Evolutionary conservation across 2,113 vertebrate genomes (phyloP).

Genomic region (Mungos mungo): DNA sequence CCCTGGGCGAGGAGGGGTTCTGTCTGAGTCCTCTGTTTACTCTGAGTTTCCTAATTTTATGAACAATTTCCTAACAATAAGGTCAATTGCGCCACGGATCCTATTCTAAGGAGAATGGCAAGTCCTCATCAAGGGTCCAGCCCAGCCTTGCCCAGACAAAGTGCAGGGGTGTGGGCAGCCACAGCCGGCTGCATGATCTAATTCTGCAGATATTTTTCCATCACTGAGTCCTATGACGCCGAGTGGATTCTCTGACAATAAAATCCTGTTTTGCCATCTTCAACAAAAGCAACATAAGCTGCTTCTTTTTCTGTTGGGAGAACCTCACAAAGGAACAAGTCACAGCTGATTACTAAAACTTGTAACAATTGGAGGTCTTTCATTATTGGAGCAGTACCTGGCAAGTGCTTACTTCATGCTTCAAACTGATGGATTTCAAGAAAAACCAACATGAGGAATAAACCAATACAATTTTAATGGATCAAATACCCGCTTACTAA

Average conservation of each 20-base stretch:
- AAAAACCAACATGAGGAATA: slow-evolving; percentile 71
- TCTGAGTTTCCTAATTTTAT: slow-evolving; percentile 83
- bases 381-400: slow-evolving; percentile 54
- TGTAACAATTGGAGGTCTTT: slow-evolving; percentile 18
- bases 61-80: slow-evolving; percentile 86
- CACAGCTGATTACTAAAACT: slow-evolving; percentile 47
- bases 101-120: slow-evolving; percentile 77
- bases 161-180: not conserved
- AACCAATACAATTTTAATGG: slow-evolving; percentile 77
- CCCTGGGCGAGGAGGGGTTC: slow-evolving; percentile 58
- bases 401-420: slow-evolving; percentile 76
- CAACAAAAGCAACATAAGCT: slow-evolving; percentile 10
- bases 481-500: slow-evolving; percentile 72
- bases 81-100: slow-evolving; percentile 81
- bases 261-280: slow-evolving; percentile 37
- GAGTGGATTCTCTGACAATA: slow-evolving; percentile 33
- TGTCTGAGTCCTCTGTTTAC: slow-evolving; percentile 73
- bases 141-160: slow-evolving; percentile 58
- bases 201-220: slow-evolving; percentile 80
- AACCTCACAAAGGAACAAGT: not conserved
- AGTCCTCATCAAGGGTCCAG: slow-evolving; percentile 56
- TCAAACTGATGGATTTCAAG: slow-evolving; percentile 70
- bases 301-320: not conserved
- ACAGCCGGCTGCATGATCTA: slow-evolving; percentile 56
- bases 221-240: slow-evolving; percentile 42